A percentile compares a stretch with the other conserved stretches of the same genome.
Evolutionary conservation across 1,140 invertebrate genomes (phyloP).

Genomic region (Arctopsyche grandis): DNA sequence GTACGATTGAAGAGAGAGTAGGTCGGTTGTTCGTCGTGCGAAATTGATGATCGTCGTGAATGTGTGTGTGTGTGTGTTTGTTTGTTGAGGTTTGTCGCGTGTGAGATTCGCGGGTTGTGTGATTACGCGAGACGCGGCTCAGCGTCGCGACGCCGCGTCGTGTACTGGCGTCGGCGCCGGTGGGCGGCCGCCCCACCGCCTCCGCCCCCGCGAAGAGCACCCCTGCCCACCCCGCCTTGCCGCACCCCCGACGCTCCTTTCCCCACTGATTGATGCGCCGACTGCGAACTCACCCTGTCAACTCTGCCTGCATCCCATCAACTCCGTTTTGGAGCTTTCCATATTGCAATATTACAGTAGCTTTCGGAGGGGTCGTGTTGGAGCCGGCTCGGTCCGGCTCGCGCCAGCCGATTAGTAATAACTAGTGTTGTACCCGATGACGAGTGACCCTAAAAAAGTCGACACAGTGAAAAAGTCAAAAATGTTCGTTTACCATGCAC

Average conservation of each 20-base stretch:
- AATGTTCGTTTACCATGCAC: too few relatives aligned
- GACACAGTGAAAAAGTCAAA: too few relatives aligned
- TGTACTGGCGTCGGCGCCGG: constrained; percentile 46
- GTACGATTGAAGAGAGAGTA: background rate
- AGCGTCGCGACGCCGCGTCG: constrained; percentile 49
- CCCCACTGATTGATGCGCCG: constrained; percentile 28
- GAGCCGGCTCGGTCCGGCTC: too few relatives aligned
- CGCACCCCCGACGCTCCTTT: constrained; percentile 10
- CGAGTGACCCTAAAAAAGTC: too few relatives aligned
- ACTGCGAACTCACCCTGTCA: background rate
- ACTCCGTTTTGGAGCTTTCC: background rate
- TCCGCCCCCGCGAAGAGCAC: constrained; percentile 15
- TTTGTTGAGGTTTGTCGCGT: background rate
- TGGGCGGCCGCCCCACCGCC: constrained; percentile 33
- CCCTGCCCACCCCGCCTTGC: constrained; percentile 2
- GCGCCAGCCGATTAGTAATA: too few relatives aligned
- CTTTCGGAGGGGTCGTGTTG: too few relatives aligned
- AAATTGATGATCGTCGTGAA: background rate
- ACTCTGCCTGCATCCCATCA: constrained; percentile 12
- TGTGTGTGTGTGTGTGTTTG: background rate
- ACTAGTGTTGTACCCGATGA: too few relatives aligned
- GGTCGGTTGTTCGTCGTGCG: background rate
- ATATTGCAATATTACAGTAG: too few relatives aligned
- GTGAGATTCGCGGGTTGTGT: background rate
- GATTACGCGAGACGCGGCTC: background rate